Conservation (phyloP, 2,797 vertebrate species). For the Danio aesculapii region DNA sequence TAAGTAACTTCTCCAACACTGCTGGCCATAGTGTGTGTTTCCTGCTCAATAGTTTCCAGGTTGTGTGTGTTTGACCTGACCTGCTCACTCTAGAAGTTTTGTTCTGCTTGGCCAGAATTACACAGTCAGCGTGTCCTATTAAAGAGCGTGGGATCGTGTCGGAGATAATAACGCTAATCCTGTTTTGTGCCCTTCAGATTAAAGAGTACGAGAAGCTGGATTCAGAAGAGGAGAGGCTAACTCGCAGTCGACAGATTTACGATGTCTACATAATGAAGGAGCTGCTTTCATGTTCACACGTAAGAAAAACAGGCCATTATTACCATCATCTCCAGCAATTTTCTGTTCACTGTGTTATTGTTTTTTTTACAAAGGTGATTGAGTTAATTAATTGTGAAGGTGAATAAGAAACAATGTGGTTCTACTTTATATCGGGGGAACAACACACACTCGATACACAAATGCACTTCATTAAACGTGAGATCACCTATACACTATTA, state of each 20-base stretch:
- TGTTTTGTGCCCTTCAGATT: constrained; percentile 81
- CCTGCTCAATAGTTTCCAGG: background rate
- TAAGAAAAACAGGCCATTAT: constrained; percentile 67
- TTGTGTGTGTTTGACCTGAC: constrained; percentile 4
- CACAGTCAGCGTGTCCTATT: constrained; percentile 28
- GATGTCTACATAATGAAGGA: constrained; percentile 98
- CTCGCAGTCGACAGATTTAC: constrained; percentile 92
- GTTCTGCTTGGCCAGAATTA: background rate
- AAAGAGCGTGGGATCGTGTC: constrained; percentile 27
- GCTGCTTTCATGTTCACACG: constrained; percentile 94
- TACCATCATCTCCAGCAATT: background rate
- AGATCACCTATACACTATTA: too few relatives aligned
- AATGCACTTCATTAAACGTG: too few relatives aligned
- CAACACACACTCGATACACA: too few relatives aligned
- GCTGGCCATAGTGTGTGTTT: background rate
- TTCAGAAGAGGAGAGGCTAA: constrained; percentile 89
- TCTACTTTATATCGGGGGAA: too few relatives aligned
- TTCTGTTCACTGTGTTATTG: too few relatives aligned
- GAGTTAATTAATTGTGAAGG: background rate
- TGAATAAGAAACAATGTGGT: too few relatives aligned
- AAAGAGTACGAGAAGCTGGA: constrained; percentile 97
- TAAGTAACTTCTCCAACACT: too few relatives aligned
- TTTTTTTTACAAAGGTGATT: too few relatives aligned
- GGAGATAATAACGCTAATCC: constrained; percentile 3
- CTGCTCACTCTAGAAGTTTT: background rate